Evolutionary conservation across 2,113 vertebrate genomes (phyloP).

Genomic region (Brevimyrus niger): DNA sequence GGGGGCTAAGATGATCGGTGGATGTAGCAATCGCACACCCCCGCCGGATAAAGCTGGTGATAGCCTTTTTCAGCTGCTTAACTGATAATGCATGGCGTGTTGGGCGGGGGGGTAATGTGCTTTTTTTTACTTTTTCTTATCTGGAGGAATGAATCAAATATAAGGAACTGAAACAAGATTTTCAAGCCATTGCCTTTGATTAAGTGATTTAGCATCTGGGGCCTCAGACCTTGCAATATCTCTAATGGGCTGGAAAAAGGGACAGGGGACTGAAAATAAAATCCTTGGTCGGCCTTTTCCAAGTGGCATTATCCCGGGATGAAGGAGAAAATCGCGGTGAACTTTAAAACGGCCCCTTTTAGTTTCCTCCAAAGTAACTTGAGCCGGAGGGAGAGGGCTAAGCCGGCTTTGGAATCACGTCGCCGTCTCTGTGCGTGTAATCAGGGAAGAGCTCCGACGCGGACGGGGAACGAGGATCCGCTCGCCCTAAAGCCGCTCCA

Average conservation of each 20-base stretch:
- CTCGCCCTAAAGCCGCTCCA: not conserved
- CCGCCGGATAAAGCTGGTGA: slow-evolving; percentile 78
- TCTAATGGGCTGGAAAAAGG: slow-evolving; percentile 92
- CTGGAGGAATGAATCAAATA: slow-evolving; percentile 96
- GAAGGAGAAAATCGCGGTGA: slow-evolving; percentile 68
- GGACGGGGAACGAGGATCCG: slow-evolving; percentile 14
- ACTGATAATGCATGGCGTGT: slow-evolving; percentile 82
- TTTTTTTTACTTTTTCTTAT: slow-evolving; percentile 79
- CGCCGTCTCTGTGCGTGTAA: slow-evolving; percentile 39
- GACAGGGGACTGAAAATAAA: slow-evolving; percentile 24
- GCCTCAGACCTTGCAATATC: slow-evolving; percentile 90
- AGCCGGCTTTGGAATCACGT: slow-evolving; percentile 50
- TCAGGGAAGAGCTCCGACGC: not conserved
- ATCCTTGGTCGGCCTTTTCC: slow-evolving; percentile 54
- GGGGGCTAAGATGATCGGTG: slow-evolving; percentile 61
- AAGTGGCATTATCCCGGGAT: slow-evolving; percentile 81
- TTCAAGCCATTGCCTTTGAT: slow-evolving; percentile 99
- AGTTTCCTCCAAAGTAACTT: slow-evolving; percentile 60
- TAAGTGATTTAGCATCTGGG: slow-evolving; percentile 95
- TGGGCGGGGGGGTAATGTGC: slow-evolving; percentile 71
- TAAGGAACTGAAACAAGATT: slow-evolving; percentile 93
- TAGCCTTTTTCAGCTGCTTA: slow-evolving; percentile 80
- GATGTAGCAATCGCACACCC: slow-evolving; percentile 61
- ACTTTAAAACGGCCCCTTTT: slow-evolving; percentile 74
- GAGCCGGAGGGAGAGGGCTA: slow-evolving; percentile 56